Evolutionary conservation across 2,797 vertebrate genomes (phyloP).

Genomic region (Anas bahamensis): DNA sequence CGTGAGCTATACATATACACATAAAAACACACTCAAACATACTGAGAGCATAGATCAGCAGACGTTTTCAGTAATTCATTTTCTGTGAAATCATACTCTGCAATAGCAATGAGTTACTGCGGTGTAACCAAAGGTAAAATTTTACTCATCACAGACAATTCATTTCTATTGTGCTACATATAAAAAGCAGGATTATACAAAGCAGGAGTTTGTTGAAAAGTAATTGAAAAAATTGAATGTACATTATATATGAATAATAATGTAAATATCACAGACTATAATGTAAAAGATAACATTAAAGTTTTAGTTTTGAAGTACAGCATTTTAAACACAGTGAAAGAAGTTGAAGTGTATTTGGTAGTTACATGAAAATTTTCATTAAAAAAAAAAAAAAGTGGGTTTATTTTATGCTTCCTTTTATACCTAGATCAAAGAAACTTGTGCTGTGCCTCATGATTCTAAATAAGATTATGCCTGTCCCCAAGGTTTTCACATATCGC

Average conservation of each 20-base stretch:
- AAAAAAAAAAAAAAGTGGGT: neutral
- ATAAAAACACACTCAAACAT: neutral
- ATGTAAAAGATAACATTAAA: neutral
- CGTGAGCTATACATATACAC: neutral
- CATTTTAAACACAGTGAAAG: neutral
- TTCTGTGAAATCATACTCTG: neutral
- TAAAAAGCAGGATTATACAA: no score
- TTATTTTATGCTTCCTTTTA: neutral
- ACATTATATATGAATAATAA: neutral
- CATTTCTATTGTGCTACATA: neutral
- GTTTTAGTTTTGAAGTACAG: neutral
- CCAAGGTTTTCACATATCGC: neutral
- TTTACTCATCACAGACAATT: neutral
- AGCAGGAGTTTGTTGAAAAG: neutral
- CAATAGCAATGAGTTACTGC: slow-evolving; percentile 12
- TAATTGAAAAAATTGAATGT: neutral
- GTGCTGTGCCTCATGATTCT: neutral
- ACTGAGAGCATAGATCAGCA: neutral
- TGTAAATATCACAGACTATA: neutral
- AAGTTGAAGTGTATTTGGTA: neutral
- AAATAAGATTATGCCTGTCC: neutral
- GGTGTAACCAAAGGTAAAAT: neutral
- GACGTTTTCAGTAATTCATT: neutral
- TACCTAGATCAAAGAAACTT: slow-evolving; percentile 13
- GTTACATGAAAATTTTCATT: neutral